A percentile compares a stretch with the other conserved stretches of the same genome.
phyloP scores from a whole-genome alignment of 2,113 vertebrate species.

The Sprattus sprattus region DNA sequence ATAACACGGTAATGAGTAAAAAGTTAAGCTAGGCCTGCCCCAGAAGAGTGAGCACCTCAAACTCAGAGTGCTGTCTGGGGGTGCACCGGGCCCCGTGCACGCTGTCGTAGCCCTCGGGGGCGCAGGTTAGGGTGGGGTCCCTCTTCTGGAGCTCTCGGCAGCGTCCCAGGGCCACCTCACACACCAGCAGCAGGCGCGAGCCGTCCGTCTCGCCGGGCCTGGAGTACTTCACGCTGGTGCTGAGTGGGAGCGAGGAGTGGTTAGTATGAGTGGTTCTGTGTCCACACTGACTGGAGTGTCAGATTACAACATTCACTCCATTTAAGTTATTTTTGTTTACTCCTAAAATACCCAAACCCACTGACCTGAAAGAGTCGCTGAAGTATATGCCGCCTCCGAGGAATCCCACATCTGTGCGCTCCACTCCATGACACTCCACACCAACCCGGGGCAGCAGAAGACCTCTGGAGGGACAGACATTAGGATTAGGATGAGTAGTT shows the following conservation, averaged over 20 bases:
- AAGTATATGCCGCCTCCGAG: constrained; percentile 89
- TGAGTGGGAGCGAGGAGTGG: constrained; percentile 40
- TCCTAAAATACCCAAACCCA: neutral
- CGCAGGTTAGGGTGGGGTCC: constrained; percentile 65
- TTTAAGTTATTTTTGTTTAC: too few species aligned
- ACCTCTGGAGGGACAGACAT: constrained; percentile 63
- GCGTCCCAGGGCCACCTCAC: constrained; percentile 79
- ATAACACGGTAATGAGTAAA: neutral
- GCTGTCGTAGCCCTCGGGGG: constrained; percentile 75
- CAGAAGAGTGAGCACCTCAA: constrained; percentile 72
- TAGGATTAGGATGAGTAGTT: neutral
- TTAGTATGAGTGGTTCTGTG: too few species aligned
- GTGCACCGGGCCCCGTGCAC: constrained; percentile 69
- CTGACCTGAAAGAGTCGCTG: constrained; percentile 74
- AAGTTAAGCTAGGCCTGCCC: neutral
- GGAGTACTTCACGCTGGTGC: constrained; percentile 79
- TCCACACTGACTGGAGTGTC: too few species aligned
- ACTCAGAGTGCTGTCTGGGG: constrained; percentile 62
- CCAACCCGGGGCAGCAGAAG: constrained; percentile 78
- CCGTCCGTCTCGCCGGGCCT: constrained; percentile 69
- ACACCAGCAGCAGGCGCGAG: constrained; percentile 74
- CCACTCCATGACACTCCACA: constrained; percentile 77
- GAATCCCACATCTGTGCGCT: constrained; percentile 79
- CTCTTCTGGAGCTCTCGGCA: constrained; percentile 63
- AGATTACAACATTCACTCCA: too few species aligned